These are phyloP conservation scores for Ecliptopera silaceata DNA, from an alignment of 2,888 invertebrate species.

Conservation along the genomic window DNA sequence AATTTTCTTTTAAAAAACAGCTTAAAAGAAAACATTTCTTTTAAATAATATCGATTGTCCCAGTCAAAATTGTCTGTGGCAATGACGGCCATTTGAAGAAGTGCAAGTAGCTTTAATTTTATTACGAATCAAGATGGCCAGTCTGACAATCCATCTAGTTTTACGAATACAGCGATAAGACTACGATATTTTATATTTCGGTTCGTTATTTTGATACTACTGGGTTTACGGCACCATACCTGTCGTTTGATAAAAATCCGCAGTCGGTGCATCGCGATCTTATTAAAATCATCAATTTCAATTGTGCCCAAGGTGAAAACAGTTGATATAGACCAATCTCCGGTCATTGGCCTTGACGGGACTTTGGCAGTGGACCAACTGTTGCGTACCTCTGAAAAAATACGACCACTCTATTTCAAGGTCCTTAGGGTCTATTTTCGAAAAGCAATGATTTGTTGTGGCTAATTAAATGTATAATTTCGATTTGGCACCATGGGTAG, in stretches of 20 bases:
- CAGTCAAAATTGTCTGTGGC: no score
- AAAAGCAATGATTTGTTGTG: constrained; percentile 6
- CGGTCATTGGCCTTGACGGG: constrained; percentile 61
- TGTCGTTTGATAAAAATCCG: not conserved
- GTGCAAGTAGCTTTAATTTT: no score
- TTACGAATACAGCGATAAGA: no score
- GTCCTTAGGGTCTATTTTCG: constrained; percentile 21
- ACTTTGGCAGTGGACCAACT: constrained; percentile 56
- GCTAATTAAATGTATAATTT: constrained; percentile 18
- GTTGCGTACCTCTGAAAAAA: constrained; percentile 33
- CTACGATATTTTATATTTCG: no score
- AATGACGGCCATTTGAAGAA: no score
- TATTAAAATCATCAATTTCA: constrained; percentile 4
- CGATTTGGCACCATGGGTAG: constrained; percentile 31
- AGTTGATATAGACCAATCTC: constrained; percentile 42
- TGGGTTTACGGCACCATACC: no score
- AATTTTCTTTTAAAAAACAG: no score
- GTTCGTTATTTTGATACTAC: no score
- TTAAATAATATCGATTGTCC: no score
- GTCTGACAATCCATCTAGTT: no score
- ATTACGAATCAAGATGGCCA: no score
- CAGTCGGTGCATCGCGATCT: not conserved
- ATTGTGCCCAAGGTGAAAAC: constrained; percentile 51
- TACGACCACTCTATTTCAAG: constrained; percentile 19
- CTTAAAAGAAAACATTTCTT: no score